Base-by-base conservation (phyloP, 2,797 vertebrate species). In the Oreonectes daqikongensis region DNA sequence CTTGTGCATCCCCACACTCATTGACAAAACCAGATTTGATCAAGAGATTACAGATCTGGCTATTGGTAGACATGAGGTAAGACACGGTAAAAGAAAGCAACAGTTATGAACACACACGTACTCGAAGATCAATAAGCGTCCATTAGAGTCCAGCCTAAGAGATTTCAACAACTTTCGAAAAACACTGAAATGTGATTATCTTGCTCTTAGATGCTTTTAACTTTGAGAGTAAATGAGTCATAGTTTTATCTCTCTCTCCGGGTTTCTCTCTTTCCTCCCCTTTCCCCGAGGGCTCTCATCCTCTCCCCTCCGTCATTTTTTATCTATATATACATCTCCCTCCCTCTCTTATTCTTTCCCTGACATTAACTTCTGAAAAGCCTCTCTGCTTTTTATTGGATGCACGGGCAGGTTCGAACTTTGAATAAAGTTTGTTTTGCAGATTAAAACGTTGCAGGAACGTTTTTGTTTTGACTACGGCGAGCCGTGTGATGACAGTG, bases 171-270 rank as follows among this genome's bases (percentile, higher is more conserved):
- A 84, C 68, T 86, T 87, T 84, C 67, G 83, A 85, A 88, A 84
- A 72, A 79, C 77, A 78, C 67, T 78, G 74, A 88, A 89, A 88
- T 82, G 59, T 67, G 83, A 85, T 90, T 87, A 87, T 83, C 52
- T 74, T 82, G 88, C 86, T 88, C 86, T 89, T 78, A 88, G 86
- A 86, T 81, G 81, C 73, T 82, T 86, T 74, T 80, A 69, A 83
- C 84, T 76, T 67, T 52, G 66, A 61, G 75, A 69, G 66, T 77
- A 77, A 77, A 77, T 63, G 66, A 69, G 75, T 77, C 75, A 69
- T 69, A 63, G 75, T 69, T 69, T 77, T 69, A 70, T 77, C 55
- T 48, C 46, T 42, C 66, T 69, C 75, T 69, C 50, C 22, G 44
- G 48, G 35, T 75, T 61, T 68, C 42, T 73, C 30, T 50, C 53